Percentiles rank a stretch among this genome's conserved stretches.
Conservation (phyloP, 92 coral and sea anemone genomes). For the Porites evermanni region DNA sequence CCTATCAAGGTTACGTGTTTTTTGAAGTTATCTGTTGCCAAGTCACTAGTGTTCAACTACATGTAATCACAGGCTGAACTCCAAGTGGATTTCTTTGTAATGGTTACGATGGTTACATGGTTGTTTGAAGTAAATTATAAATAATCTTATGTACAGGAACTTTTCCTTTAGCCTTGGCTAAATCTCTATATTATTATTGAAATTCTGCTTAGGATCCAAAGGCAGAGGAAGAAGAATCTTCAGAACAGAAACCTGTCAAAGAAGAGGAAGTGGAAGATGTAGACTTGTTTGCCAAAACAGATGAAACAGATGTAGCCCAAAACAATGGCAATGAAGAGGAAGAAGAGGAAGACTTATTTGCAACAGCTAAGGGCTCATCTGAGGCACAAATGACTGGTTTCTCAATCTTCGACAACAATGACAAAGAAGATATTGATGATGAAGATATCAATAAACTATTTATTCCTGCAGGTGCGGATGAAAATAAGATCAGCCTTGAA, state of each 20-base stretch:
- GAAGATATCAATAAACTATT: slow-evolving; percentile 78
- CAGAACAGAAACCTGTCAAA: slow-evolving; percentile 35
- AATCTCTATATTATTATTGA: background rate
- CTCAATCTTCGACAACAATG: slow-evolving; percentile 78
- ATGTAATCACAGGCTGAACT: no score
- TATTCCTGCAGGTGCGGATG: slow-evolving; percentile 87
- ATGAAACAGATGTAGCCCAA: slow-evolving; percentile 43
- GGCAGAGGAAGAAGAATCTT: slow-evolving; percentile 11
- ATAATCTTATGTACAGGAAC: no score
- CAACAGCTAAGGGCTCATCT: slow-evolving; percentile 38
- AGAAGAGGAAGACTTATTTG: slow-evolving; percentile 61
- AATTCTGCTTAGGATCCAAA: background rate
- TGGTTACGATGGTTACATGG: no score
- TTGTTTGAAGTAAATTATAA: no score
- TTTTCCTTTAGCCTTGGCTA: no score
- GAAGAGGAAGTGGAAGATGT: slow-evolving; percentile 71
- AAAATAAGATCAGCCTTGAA: slow-evolving; percentile 38
- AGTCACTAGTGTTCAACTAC: no score
- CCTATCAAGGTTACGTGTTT: no score
- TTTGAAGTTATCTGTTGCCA: no score
- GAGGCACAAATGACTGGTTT: slow-evolving; percentile 7
- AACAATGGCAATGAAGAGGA: slow-evolving; percentile 56
- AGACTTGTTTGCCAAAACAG: slow-evolving; percentile 80
- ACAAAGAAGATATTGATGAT: slow-evolving; percentile 62
- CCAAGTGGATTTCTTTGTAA: no score